Evolutionary conservation across 2,797 vertebrate genomes (phyloP).

Genomic region (Pristis pectinata): DNA sequence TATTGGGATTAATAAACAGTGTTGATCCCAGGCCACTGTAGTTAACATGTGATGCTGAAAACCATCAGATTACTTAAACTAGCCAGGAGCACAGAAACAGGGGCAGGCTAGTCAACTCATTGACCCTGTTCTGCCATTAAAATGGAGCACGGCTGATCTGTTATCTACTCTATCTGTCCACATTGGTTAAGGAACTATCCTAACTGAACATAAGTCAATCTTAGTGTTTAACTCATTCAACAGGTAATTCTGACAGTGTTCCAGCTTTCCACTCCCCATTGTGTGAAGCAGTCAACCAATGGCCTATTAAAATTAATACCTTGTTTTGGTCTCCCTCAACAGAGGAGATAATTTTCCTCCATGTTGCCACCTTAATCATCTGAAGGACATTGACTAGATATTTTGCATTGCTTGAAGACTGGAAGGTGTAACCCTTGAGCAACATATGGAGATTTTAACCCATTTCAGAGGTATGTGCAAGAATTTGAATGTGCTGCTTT

Average conservation of each 20-base stretch:
- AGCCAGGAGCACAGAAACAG: background rate
- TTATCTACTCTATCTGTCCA: too few species aligned
- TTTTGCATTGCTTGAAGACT: too few species aligned
- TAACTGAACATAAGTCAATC: background rate
- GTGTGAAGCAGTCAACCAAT: background rate
- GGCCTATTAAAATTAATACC: background rate
- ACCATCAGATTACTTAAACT: background rate
- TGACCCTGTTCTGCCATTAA: background rate
- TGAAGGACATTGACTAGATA: background rate
- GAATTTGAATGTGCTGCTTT: too few species aligned
- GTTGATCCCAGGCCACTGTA: background rate
- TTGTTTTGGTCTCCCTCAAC: background rate
- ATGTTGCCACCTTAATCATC: background rate
- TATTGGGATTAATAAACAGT: background rate
- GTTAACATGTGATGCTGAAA: background rate
- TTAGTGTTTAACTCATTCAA: background rate
- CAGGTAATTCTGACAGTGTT: background rate
- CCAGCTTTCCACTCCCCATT: background rate
- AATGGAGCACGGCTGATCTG: background rate
- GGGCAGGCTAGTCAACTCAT: background rate
- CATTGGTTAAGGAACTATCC: background rate
- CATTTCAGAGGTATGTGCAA: too few species aligned
- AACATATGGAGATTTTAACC: background rate
- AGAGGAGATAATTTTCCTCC: background rate
- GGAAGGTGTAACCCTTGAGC: background rate